phyloP scores from a whole-genome alignment of 2,797 vertebrate species.

The Coregonus suidteri region DNA sequence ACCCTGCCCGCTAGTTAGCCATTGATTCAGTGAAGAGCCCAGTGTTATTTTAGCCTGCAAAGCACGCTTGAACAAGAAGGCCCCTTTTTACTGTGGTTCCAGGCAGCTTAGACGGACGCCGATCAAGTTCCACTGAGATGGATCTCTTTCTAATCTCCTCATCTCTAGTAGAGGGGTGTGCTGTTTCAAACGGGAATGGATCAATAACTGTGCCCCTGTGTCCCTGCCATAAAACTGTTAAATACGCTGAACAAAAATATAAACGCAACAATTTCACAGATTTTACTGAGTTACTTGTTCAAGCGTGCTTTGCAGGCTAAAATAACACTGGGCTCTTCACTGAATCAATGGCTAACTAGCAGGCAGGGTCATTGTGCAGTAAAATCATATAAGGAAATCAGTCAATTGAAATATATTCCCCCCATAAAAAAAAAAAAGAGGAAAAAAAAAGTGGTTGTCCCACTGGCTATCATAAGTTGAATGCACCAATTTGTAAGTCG shows the following conservation, averaged over 20 bases:
- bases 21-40: conserved; percentile 3
- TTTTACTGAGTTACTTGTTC: neutral
- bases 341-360: neutral
- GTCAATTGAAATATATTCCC: too few species aligned
- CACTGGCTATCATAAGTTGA: too few species aligned
- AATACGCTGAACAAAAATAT: too few species aligned
- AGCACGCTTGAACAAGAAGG: conserved; percentile 1
- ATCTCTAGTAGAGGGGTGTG: conserved; percentile 5
- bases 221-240: too few species aligned
- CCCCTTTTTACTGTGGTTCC: neutral
- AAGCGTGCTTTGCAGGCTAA: neutral
- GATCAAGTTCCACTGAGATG: neutral
- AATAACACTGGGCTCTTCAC: conserved; percentile 15
- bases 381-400: too few species aligned
- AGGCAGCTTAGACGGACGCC: neutral
- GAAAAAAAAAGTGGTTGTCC: too few species aligned
- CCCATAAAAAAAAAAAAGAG: too few species aligned
- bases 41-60: conserved; percentile 10
- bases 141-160: conserved; percentile 11
- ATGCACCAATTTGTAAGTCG: too few species aligned
- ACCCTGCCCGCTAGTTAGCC: neutral
- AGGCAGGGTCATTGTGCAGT: neutral
- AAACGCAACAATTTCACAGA: too few species aligned
- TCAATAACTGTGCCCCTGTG: neutral
- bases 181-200: too few species aligned